Evolutionary conservation across 1,140 invertebrate genomes (phyloP), one percentile per base, ranked within the genome.

Genomic region (Telenomus remus): DNA sequence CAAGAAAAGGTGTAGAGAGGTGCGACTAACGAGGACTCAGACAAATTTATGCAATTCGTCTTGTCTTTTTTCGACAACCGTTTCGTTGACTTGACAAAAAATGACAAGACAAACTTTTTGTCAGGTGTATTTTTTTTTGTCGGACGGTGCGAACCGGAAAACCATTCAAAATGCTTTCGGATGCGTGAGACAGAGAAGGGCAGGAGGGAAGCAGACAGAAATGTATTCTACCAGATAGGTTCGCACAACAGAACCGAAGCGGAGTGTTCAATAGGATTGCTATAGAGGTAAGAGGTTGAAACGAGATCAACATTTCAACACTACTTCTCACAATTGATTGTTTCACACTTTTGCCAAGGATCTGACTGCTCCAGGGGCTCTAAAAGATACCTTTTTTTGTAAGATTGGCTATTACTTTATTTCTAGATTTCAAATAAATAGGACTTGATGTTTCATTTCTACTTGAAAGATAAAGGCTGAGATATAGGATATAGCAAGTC

Each of bases 1-100:
- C 19, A 57, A 57, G 59, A 76, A 42, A 56, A 65, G 71, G 34
- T n/a, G 48, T 16, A 37, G 19, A 33, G 13, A 16, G 12, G 66
- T 69, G 72, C n/a, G 37, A 39, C 9, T 11, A 53, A 59, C 50
- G 46, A 51, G 16, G 42, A 53, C 55, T 46, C 46, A 68, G 59
- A 59, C 11, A 66, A 66, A 11, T 39, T 9, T 39, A 11, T n/a
- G 37, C n/a, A n/a, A 39, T 9, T 9, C n/a, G 9, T 1, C 9
- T n/a, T 9, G 9, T 9, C n/a, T 57, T 43, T 16, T 4, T 16
- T 47, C 14, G 2, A 27, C 19, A 27, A 27, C 6, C 19, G 6
- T 27, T 27, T 27, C 6, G 19, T 27, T 6, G 19, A 27, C 19
- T 27, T 39, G 37, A 39, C 9, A 39, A 53, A 59, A 56, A 53